A percentile compares a stretch with the other conserved stretches of the same genome.
These are phyloP conservation scores for Rhadinocentrus ornatus DNA, from an alignment of 2,797 vertebrate species.

Conservation along the genomic window DNA sequence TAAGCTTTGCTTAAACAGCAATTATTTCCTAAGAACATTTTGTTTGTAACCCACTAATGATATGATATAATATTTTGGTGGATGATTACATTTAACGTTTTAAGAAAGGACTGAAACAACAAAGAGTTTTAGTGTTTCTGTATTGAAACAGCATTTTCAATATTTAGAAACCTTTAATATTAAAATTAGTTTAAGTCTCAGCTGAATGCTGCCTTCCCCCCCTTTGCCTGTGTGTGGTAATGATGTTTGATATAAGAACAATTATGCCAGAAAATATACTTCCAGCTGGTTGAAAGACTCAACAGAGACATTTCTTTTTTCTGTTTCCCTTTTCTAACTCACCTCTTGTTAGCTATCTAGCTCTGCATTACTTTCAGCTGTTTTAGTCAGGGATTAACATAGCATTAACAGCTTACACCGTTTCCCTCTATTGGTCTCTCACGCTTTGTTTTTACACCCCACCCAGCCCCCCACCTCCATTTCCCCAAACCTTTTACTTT, in stretches of 20 bases:
- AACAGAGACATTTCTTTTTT: conserved; percentile 15
- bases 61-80: not conserved
- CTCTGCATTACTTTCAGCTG: conserved; percentile 76
- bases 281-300: conserved; percentile 42
- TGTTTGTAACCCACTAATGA: not conserved
- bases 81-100: not conserved
- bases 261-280: conserved; percentile 20
- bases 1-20: not conserved
- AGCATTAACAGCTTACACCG: conserved; percentile 79
- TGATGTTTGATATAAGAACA: conserved; percentile 19
- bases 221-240: not conserved
- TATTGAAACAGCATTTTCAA: not conserved
- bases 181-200: not conserved
- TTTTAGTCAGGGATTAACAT: conserved; percentile 80
- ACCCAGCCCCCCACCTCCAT: conserved; percentile 10
- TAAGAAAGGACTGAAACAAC: not conserved
- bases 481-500: conserved; percentile 67
- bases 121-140: not conserved
- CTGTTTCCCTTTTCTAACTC: conserved; percentile 51
- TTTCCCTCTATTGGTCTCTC: conserved; percentile 75
- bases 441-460: conserved; percentile 46
- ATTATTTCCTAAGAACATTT: not conserved
- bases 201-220: not conserved
- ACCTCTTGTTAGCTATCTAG: conserved; percentile 71
- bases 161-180: not conserved